Evolutionary conservation across 2,113 vertebrate genomes (phyloP), one percentile per base, ranked within the genome.

Genomic region (Scalopus aquaticus): DNA sequence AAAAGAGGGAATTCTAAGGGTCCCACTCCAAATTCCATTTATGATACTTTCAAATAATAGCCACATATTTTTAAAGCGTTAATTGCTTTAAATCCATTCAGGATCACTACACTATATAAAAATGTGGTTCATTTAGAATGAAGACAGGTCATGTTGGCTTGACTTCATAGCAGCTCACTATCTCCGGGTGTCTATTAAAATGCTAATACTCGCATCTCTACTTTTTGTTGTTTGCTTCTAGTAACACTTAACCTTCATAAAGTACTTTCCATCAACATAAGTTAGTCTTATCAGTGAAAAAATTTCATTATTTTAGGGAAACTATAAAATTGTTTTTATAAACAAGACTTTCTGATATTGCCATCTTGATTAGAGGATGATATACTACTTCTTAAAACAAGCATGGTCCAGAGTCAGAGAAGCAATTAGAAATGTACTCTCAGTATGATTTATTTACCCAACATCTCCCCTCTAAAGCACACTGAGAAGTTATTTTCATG

Each of bases 401-500:
- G 44, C 20, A 60, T 19, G 12, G 4, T 51, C 56, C 24, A 44
- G 44, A 69, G 67, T 32, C 64, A 92, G 54, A 67, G 60, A 91
- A 81, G 67, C 44, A 73, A 51, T 17, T 32, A 93, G 65, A 95
- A 95, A 95, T 42, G 15, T 80, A 81, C 87, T 90, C 39, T 95
- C 30, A 17, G 32, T 9, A 32, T n/a, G 35, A 90, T 64, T 95
- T 95, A 90, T 84, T 92, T 91, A 95, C 62, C 35, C 5, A 64
- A 24, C 7, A 37, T 95, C 70, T 96, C 37, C 78, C 44, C 54
- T 62, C 58, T 42, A 80, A 92, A 62, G 58, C 39, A 83, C 42
- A 94, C 64, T 76, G 93, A 87, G 82, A 87, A 89, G 54, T 93
- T 91, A 94, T 84, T 90, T 84, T 54, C 60, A 80, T 93, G 28